Percentiles rank a stretch among this genome's conserved stretches.
Evolutionary conservation across 2,888 invertebrate genomes (phyloP).

Genomic region (Rutpela maculata): DNA sequence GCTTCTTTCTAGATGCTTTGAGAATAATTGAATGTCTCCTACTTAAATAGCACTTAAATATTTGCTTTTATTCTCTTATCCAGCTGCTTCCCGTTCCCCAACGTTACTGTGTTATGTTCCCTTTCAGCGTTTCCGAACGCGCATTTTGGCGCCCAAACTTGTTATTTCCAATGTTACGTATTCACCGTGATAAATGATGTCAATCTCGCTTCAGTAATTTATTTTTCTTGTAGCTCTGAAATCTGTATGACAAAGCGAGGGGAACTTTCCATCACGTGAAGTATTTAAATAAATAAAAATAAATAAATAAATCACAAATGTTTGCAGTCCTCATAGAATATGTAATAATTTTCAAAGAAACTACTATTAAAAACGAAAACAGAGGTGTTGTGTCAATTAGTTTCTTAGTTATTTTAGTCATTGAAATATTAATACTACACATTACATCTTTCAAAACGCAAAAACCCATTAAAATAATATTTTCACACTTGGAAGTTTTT

Average conservation of each 20-base stretch:
- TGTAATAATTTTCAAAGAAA: too few species aligned
- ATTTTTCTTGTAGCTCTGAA: slow-evolving; percentile 1
- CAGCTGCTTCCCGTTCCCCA: slow-evolving; percentile 48
- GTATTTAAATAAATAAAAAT: too few species aligned
- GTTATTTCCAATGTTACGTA: slow-evolving; percentile 1
- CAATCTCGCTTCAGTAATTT: slow-evolving; percentile 4
- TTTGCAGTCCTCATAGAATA: too few species aligned
- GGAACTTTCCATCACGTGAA: too few species aligned
- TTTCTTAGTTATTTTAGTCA: too few species aligned
- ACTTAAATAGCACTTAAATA: slow-evolving; percentile 61
- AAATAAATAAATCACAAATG: too few species aligned
- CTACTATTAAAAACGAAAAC: too few species aligned
- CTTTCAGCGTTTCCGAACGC: slow-evolving; percentile 41
- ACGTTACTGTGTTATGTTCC: slow-evolving; percentile 49
- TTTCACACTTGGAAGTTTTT: too few species aligned
- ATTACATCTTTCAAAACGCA: too few species aligned
- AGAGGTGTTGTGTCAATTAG: too few species aligned
- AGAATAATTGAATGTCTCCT: slow-evolving; percentile 62
- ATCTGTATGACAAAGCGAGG: background rate
- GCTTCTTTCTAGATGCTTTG: slow-evolving; percentile 49
- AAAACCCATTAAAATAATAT: too few species aligned
- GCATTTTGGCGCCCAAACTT: slow-evolving; percentile 21
- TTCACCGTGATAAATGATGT: slow-evolving; percentile 7
- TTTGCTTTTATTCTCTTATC: slow-evolving; percentile 61
- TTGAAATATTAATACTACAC: too few species aligned